Conservation (phyloP, 1,140 invertebrate genomes). For the Leptonema lineaticorne region DNA sequence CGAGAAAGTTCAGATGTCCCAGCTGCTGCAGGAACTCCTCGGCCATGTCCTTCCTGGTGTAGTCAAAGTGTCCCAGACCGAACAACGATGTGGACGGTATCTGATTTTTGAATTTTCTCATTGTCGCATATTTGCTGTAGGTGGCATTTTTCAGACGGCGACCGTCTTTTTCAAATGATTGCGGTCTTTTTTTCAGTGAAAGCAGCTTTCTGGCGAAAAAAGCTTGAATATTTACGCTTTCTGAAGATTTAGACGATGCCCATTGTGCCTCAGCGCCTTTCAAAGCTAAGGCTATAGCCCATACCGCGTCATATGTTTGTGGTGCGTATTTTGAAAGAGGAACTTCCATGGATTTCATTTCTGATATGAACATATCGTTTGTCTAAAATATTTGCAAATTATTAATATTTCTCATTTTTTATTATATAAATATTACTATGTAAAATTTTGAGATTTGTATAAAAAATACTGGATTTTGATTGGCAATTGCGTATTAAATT, state of each 20-base stretch:
- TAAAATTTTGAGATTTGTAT: no score
- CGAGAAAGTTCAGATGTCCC: slow-evolving; percentile 72
- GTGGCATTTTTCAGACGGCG: slow-evolving; percentile 35
- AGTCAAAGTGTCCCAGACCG: slow-evolving; percentile 68
- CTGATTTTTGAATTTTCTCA: slow-evolving; percentile 39
- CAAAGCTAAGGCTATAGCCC: slow-evolving; percentile 79
- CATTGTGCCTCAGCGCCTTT: slow-evolving; percentile 55
- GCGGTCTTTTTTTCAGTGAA: slow-evolving; percentile 21
- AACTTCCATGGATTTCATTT: slow-evolving; percentile 57
- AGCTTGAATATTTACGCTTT: not conserved
- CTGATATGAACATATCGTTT: slow-evolving; percentile 65
- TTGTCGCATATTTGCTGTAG: slow-evolving; percentile 29
- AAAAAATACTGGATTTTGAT: no score
- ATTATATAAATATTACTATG: no score
- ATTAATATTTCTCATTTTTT: no score
- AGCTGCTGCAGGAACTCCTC: slow-evolving; percentile 68
- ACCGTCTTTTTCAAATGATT: not conserved
- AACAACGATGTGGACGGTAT: slow-evolving; percentile 40
- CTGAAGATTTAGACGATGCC: slow-evolving; percentile 25
- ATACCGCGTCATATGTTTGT: slow-evolving; percentile 85
- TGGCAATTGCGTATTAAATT: no score
- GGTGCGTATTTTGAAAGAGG: slow-evolving; percentile 69
- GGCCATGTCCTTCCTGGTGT: slow-evolving; percentile 68
- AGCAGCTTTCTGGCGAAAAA: slow-evolving; percentile 35
- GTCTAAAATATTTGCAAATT: no score